phyloP scores from a whole-genome alignment of 1,140 invertebrate species.

The Hyposmocoma kahamanoa region DNA sequence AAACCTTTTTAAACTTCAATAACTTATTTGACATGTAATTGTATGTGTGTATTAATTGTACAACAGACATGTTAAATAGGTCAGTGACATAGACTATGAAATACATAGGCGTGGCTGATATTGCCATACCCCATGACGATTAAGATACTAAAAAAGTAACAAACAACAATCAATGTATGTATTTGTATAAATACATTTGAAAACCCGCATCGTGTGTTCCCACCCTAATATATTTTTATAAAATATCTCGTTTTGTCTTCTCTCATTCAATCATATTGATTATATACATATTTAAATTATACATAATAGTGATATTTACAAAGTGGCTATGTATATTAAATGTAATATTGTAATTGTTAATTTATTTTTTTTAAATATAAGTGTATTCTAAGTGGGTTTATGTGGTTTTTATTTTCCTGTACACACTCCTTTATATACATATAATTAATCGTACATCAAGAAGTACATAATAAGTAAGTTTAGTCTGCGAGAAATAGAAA shows the following conservation, averaged over 20 bases:
- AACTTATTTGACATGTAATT: not conserved
- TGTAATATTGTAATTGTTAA: conserved; percentile 48
- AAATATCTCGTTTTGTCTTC: conserved; percentile 33
- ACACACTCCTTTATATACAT: not conserved
- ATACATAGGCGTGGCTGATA: not conserved
- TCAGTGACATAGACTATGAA: too few species aligned
- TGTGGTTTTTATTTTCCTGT: conserved; percentile 33
- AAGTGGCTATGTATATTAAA: conserved; percentile 49
- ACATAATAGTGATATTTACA: conserved; percentile 52
- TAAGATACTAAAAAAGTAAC: not conserved
- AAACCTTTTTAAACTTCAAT: too few species aligned
- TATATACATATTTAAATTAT: conserved; percentile 40
- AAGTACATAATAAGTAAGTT: too few species aligned
- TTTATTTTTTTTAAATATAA: conserved; percentile 46
- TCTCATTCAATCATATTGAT: conserved; percentile 35
- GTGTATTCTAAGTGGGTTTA: conserved; percentile 47
- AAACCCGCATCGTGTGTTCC: conserved; percentile 10
- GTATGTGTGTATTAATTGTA: not conserved
- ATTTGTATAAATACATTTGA: too few species aligned
- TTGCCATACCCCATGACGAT: not conserved
- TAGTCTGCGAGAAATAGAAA: too few species aligned
- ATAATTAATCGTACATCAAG: not conserved
- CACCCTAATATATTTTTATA: conserved; percentile 52
- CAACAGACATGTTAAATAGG: too few species aligned
- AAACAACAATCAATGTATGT: not conserved